phyloP scores from a whole-genome alignment of 30 jellyfish, hydroid and myxozoan species.

The Hydractinia echinata region DNA sequence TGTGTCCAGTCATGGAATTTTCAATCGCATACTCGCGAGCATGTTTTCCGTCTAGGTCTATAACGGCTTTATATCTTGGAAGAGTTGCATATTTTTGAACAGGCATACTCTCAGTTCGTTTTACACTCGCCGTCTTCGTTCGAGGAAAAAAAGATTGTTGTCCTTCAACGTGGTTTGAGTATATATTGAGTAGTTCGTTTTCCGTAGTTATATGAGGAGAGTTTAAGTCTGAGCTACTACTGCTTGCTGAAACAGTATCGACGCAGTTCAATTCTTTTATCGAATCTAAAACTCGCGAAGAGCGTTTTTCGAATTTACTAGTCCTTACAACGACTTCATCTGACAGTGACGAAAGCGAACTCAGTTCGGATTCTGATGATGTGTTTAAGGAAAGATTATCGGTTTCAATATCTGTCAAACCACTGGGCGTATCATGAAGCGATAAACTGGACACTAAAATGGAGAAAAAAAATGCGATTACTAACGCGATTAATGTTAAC shows the following conservation, averaged over 20 bases:
- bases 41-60: not conserved
- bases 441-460: not conserved
- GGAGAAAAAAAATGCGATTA: not conserved
- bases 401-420: not conserved
- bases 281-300: conserved; percentile 52
- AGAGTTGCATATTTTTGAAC: conserved; percentile 13
- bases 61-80: conserved; percentile 2
- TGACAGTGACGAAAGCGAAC: conserved; percentile 27
- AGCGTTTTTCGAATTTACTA: conserved; percentile 60
- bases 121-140: not conserved
- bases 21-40: conserved; percentile 20
- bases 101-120: conserved; percentile 38
- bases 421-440: not conserved
- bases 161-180: not conserved
- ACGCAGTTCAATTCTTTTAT: conserved; percentile 60
- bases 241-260: conserved; percentile 35
- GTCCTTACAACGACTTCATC: conserved; percentile 65
- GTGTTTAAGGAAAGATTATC: conserved; percentile 34
- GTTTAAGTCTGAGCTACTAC: not conserved
- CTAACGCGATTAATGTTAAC: not conserved
- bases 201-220: conserved; percentile 14
- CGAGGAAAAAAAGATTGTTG: not conserved
- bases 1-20: not conserved
- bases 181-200: conserved; percentile 7
- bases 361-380: conserved; percentile 36